Evolutionary conservation across 2,113 vertebrate genomes (phyloP).

Genomic region (Herpetotheres cachinnans): DNA sequence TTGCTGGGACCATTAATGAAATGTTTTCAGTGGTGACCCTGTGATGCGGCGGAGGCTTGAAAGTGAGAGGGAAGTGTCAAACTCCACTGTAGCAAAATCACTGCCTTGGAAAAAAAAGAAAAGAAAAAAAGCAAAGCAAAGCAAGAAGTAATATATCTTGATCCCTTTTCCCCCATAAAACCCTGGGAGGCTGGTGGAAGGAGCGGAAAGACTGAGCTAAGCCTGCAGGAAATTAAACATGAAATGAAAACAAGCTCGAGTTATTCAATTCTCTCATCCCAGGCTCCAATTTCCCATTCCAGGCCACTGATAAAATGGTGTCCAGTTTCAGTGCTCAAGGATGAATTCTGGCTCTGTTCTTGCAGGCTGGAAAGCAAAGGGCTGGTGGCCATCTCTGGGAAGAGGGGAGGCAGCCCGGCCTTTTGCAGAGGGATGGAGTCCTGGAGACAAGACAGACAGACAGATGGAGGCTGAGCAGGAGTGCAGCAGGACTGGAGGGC

Average conservation of each 20-base stretch:
- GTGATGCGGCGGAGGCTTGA: background rate
- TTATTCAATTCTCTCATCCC: conserved; percentile 85
- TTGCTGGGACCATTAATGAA: conserved; percentile 22
- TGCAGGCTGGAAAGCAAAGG: conserved; percentile 34
- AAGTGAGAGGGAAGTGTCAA: conserved; percentile 47
- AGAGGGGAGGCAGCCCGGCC: background rate
- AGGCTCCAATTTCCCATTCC: conserved; percentile 81
- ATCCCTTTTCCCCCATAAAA: conserved; percentile 70
- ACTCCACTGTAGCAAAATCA: background rate
- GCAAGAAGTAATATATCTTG: conserved; percentile 64
- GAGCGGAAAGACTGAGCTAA: conserved; percentile 83
- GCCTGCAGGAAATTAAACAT: conserved; percentile 97
- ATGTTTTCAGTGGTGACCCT: conserved; percentile 17
- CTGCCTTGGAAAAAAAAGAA: background rate
- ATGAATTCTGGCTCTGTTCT: conserved; percentile 69
- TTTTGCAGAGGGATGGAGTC: background rate
- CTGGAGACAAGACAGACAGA: background rate
- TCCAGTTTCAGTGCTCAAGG: conserved; percentile 68
- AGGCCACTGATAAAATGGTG: conserved; percentile 79
- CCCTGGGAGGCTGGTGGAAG: conserved; percentile 79
- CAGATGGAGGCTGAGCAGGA: background rate
- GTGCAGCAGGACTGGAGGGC: background rate
- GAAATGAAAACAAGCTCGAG: conserved; percentile 92
- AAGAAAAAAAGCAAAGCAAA: background rate
- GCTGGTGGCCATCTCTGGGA: background rate